Evolutionary conservation across 2,797 vertebrate genomes (phyloP).

Genomic region (Pipistrellus nathusii): DNA sequence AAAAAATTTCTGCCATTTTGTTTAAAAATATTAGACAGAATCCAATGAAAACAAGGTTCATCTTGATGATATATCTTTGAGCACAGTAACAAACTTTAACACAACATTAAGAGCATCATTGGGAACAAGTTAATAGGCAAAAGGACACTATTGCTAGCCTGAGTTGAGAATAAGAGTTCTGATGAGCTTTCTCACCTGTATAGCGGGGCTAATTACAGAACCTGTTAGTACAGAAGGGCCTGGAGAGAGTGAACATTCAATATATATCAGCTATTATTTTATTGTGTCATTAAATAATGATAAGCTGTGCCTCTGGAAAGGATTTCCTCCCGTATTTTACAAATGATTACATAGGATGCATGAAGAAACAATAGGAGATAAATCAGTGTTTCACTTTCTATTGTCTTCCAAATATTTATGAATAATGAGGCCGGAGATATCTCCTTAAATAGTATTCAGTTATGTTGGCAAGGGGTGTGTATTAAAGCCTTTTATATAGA

Average conservation of each 20-base stretch:
- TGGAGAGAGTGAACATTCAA: background rate
- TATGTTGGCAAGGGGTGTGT: constrained; percentile 13
- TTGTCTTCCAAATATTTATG: constrained; percentile 39
- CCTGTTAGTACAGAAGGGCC: background rate
- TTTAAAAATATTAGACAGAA: background rate
- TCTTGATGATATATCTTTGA: background rate
- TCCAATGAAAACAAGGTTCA: background rate
- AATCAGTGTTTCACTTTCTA: background rate
- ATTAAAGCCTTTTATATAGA: constrained; percentile 26
- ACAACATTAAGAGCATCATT: background rate
- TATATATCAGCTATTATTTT: constrained; percentile 7
- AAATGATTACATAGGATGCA: constrained; percentile 46
- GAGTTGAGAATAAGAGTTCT: background rate
- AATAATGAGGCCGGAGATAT: constrained; percentile 30
- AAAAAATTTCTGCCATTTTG: constrained; percentile 6
- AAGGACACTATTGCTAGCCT: background rate
- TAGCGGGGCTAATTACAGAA: background rate
- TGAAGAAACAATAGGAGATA: constrained; percentile 13
- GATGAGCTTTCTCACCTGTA: background rate
- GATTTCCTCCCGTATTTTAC: background rate
- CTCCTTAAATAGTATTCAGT: constrained; percentile 48
- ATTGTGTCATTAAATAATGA: constrained; percentile 34
- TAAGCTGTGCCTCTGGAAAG: constrained; percentile 32
- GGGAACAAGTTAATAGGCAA: background rate
- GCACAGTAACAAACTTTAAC: background rate